Base-by-base conservation (phyloP, 2,113 vertebrate genomes). In the Gobius niger region DNA sequence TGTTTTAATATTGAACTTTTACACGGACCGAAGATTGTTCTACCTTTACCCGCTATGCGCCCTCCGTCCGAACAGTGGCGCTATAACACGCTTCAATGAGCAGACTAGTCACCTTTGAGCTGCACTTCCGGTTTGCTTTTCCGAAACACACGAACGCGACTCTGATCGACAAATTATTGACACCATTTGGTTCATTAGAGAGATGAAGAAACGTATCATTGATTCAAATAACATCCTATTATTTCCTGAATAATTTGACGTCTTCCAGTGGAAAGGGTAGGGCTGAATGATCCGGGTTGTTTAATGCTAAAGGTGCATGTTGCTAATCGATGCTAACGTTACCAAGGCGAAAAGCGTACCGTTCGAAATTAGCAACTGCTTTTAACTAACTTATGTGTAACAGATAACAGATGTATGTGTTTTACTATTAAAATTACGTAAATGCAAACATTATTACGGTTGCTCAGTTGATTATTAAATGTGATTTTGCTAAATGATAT, bases 41-140 rank as follows among this genome's bases (percentile, higher is more conserved):
- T 5, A 11, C 15, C 49, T 50, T 24, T 53, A 19, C 18, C 9
- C 18, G 12, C 24, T 34, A 12, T 57, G 13, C 24, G 7, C 5
- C 60, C 76, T 82, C 84, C 78, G 3, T 9, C 74, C 84, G 56
- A n/a, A 0, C 51, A 69, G 74, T 9, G 84, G 82, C 71, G 51
- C 54, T 46, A 13, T 10, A 9, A 14, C 2, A 40, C 34, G 12
- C 42, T 2, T 46, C 0, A 41, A 7, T 1, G 0, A 54, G 7
- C 9, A 54, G 52, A 54, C 52, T 54, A 4, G 3, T 54, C 18
- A 12, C 18, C 5, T 19, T 24, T 59, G 34, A 60, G 57, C 40
- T 41, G 40, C 7, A 42, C 16, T 15, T 60, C 57, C 57, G 57
- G 40, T 60, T 60, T 42, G 57, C 57, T 60, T 60, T 44, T 44